These are phyloP conservation scores for Sorex fumeus DNA, from an alignment of 2,113 vertebrate genomes.

Conservation along the genomic window DNA sequence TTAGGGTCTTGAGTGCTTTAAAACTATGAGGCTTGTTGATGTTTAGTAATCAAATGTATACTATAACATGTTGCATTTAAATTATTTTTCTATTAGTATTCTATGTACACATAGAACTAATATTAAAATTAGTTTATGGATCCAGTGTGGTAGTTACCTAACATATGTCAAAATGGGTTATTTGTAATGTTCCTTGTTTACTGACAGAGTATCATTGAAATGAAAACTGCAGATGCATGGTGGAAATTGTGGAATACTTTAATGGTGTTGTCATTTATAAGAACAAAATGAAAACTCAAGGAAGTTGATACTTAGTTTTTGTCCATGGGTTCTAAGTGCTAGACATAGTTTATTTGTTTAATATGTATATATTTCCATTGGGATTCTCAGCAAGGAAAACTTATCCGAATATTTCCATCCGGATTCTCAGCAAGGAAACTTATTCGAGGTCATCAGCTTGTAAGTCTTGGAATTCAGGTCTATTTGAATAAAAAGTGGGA, in stretches of 20 bases:
- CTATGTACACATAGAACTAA: not conserved
- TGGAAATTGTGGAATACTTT: slow-evolving; percentile 65
- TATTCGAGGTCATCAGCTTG: not conserved
- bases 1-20: slow-evolving; percentile 9
- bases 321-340: not conserved
- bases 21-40: slow-evolving; percentile 59
- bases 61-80: slow-evolving; percentile 46
- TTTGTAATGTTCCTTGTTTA: slow-evolving; percentile 68
- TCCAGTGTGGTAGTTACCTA: slow-evolving; percentile 31
- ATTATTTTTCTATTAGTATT: not conserved
- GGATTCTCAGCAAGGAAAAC: slow-evolving; percentile 1
- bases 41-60: slow-evolving; percentile 14
- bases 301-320: slow-evolving; percentile 6
- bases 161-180: slow-evolving; percentile 36
- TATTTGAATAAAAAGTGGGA: slow-evolving; percentile 56
- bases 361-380: not conserved
- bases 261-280: slow-evolving; percentile 53
- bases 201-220: slow-evolving; percentile 42
- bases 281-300: slow-evolving; percentile 32
- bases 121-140: slow-evolving; percentile 60
- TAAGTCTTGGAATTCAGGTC: slow-evolving; percentile 41
- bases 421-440: slow-evolving; percentile 1
- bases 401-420: slow-evolving; percentile 48
- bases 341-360: slow-evolving; percentile 43
- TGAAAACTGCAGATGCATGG: slow-evolving; percentile 45